Evolutionary conservation across 2,888 invertebrate species (phyloP), one percentile per base, ranked within the genome.

Genomic region (Spisula solida): DNA sequence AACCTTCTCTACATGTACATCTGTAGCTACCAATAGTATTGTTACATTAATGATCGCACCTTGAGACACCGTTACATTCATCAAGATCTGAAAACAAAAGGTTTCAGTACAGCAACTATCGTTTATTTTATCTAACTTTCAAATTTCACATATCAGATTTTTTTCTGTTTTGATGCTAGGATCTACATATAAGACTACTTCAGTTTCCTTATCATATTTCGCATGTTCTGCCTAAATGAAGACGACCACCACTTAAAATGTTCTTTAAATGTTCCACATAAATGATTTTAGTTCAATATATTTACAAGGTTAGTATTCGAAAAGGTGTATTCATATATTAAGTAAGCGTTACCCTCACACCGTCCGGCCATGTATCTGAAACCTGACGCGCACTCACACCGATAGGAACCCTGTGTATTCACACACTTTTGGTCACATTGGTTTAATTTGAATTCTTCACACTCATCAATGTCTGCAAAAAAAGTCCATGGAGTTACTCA

Each of bases 401-500:
- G n/a, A 78, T 34, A 88, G 16, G 82, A 82, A 16, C 88, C 88
- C 0, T 25, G 66, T n/a, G 70, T 75, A 16, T 88, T 88, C 8
- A 18, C 51, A 70, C 84, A 88, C 16, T 55, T 66, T 41, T 88
- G 88, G 34, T 80, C 81, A 84, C 88, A 88, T 20, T 14, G 51
- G 48, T 66, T 60, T 47, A 18, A n/a, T 48, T 6, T 51, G 14
- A 25, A 6, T 20, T 79, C 70, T 18, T 12, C 20, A 34, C 88
- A 88, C 51, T 88, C 88, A 41, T 88, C 83, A 79, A 81, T 51
- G 47, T 88, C 84, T 88, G 29, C 60, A 81, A 80, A 60, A n/a
- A 60, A n/a, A 25, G 41, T 41, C 8, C 8, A 2, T 8, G 8
- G 8, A 5, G 41, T 41, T 41, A 41, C 4, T 41, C 41, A 41